phyloP scores from a whole-genome alignment of 2,888 invertebrate genomes.

The Alsophila aescularia region DNA sequence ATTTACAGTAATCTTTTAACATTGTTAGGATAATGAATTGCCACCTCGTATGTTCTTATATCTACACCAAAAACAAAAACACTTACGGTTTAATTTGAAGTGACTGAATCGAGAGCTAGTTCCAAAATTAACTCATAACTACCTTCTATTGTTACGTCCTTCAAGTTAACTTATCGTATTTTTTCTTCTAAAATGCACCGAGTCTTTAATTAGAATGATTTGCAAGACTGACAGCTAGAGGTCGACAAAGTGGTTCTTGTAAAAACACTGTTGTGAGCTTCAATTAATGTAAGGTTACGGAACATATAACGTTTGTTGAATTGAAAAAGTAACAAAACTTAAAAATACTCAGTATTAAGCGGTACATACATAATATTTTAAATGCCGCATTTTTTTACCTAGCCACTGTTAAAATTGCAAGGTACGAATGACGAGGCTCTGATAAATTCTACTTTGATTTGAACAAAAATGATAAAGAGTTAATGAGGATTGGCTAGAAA shows the following conservation, averaged over 20 bases:
- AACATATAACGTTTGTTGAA: conserved; percentile 1
- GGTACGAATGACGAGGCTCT: too few relatives aligned
- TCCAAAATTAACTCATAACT: too few relatives aligned
- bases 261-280: conserved; percentile 64
- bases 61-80: too few relatives aligned
- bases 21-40: too few relatives aligned
- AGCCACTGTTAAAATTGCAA: not conserved
- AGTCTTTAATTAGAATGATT: conserved; percentile 69
- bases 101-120: too few relatives aligned
- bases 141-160: conserved; percentile 7
- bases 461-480: too few relatives aligned
- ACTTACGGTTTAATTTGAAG: too few relatives aligned
- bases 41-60: too few relatives aligned
- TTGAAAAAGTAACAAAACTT: conserved; percentile 7
- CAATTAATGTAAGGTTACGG: conserved; percentile 44
- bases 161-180: not conserved
- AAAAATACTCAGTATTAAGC: not conserved
- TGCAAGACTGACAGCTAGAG: conserved; percentile 47
- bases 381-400: not conserved
- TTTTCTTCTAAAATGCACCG: conserved; percentile 37
- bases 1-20: too few relatives aligned
- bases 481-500: too few relatives aligned
- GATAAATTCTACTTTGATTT: too few relatives aligned
- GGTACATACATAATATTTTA: not conserved
- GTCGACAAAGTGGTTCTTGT: conserved; percentile 41